Conservation (phyloP, 2,797 vertebrate genomes). For the Somateria mollissima region DNA sequence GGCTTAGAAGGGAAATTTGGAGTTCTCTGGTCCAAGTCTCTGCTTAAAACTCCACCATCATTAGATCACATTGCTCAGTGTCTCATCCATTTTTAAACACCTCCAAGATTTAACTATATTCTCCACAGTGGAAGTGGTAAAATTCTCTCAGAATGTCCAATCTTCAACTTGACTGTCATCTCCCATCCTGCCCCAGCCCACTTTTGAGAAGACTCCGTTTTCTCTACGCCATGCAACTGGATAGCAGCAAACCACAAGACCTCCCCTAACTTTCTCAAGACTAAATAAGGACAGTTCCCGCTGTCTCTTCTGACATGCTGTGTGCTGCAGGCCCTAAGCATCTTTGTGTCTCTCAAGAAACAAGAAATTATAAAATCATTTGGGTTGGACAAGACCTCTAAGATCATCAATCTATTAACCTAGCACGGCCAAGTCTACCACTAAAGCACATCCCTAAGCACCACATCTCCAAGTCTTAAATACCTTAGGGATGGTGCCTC, state of each 20-base stretch:
- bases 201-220: not conserved
- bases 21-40: not conserved
- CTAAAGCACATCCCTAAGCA: too few relatives aligned
- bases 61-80: not conserved
- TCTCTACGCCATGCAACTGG: not conserved
- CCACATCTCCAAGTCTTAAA: too few relatives aligned
- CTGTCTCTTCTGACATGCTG: not conserved
- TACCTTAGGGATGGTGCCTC: too few relatives aligned
- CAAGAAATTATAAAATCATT: not conserved
- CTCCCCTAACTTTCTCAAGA: not conserved
- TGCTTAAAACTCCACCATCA: not conserved
- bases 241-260: not conserved
- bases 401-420: too few relatives aligned
- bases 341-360: not conserved
- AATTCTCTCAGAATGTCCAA: not conserved
- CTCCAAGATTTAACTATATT: not conserved
- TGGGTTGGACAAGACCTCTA: too few relatives aligned
- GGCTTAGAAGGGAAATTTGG: not conserved
- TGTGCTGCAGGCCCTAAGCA: not conserved
- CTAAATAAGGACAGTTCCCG: not conserved
- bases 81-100: not conserved
- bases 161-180: not conserved
- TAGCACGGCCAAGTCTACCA: too few relatives aligned
- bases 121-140: not conserved
- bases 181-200: not conserved